phyloP scores from a whole-genome alignment of 2,113 vertebrate genomes.

The Ia io region DNA sequence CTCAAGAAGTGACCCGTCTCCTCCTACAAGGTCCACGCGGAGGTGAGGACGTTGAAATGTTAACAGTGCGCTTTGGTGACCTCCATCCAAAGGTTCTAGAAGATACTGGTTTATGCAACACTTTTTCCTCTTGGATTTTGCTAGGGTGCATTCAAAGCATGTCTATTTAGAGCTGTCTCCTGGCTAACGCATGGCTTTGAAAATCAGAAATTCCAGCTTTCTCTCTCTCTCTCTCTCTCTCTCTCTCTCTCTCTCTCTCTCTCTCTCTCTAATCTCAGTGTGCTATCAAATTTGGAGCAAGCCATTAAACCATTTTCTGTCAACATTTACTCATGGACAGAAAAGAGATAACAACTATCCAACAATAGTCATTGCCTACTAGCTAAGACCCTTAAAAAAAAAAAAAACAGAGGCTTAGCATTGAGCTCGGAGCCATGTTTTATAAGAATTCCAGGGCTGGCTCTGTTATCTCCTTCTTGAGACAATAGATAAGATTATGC shows the following conservation, averaged over 20 bases:
- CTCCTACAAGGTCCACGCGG: not conserved
- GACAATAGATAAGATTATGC: not conserved
- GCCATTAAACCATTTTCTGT: not conserved
- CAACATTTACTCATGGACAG: not conserved
- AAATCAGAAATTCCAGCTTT: conserved; percentile 37
- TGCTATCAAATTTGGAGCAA: not conserved
- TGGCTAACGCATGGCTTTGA: not conserved
- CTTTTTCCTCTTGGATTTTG: not conserved
- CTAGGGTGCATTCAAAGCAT: not conserved
- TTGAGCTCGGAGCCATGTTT: not conserved
- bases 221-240: not conserved
- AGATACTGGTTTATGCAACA: not conserved
- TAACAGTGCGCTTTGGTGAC: not conserved
- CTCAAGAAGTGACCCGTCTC: not conserved
- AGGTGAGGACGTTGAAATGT: not conserved
- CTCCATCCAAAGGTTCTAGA: not conserved
- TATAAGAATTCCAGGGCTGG: not conserved
- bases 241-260: not conserved
- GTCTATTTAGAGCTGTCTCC: not conserved
- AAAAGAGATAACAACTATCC: not conserved
- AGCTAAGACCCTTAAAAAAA: not conserved
- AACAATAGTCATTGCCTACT: not conserved
- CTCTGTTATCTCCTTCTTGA: not conserved
- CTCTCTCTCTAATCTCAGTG: not conserved
- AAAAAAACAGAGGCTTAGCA: not conserved